These are phyloP conservation scores for Chaetogeoica ovagalla DNA, from an alignment of 2,888 invertebrate species.

Conservation along the genomic window DNA sequence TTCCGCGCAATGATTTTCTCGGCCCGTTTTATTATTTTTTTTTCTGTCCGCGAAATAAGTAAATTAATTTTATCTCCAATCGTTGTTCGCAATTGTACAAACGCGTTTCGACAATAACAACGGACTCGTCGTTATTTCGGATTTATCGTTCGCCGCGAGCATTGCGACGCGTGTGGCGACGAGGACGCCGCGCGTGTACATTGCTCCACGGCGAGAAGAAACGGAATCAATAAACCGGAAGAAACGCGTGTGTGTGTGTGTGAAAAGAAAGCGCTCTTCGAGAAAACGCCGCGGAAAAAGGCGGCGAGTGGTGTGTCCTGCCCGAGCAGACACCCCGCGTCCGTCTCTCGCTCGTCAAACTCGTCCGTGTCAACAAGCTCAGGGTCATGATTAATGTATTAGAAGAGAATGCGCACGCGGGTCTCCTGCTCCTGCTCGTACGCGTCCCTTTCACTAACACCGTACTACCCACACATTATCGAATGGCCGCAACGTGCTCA, in stretches of 20 bases:
- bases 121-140: too few species aligned
- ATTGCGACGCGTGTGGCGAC: too few species aligned
- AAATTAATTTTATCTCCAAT: too few species aligned
- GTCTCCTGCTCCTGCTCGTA: neutral
- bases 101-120: too few species aligned
- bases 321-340: neutral
- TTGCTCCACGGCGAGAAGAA: neutral
- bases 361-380: conserved; percentile 50
- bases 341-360: conserved; percentile 43
- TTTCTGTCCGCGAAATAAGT: too few species aligned
- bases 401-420: conserved; percentile 10
- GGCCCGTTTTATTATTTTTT: too few species aligned
- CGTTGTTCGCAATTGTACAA: too few species aligned
- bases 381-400: conserved; percentile 53
- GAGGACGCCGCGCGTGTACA: too few species aligned
- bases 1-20: too few species aligned
- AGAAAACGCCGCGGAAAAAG: too few species aligned
- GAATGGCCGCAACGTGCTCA: conserved; percentile 50
- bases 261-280: neutral
- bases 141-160: too few species aligned
- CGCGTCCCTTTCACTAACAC: neutral
- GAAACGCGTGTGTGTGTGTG: neutral
- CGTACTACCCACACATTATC: conserved; percentile 26
- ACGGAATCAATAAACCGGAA: conserved; percentile 46
- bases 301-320: neutral